Conservation (phyloP, 2,797 vertebrate genomes). For the Gadopsis bispinosus region DNA sequence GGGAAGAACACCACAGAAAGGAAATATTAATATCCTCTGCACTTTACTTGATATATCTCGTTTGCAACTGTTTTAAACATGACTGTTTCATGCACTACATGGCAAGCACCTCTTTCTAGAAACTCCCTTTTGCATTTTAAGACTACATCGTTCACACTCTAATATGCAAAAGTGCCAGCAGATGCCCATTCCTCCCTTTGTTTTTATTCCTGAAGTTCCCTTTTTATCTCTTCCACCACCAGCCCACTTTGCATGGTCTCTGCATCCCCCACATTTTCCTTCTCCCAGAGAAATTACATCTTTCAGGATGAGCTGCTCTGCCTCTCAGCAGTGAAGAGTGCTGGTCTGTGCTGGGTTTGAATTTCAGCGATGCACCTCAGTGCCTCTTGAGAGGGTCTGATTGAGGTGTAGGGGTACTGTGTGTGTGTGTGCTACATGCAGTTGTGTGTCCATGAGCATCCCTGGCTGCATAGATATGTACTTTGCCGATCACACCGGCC, state of each 20-base stretch:
- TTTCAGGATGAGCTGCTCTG: conserved; percentile 70
- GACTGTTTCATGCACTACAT: conserved; percentile 23
- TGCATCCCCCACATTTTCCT: conserved; percentile 47
- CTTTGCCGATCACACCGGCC: conserved; percentile 46
- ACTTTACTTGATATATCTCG: conserved; percentile 23
- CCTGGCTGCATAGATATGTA: conserved; percentile 30
- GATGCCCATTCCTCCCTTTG: conserved; percentile 5
- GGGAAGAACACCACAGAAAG: conserved; percentile 48
- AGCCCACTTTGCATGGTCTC: conserved; percentile 49
- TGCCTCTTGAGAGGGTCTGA: conserved; percentile 74
- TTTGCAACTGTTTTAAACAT: conserved; percentile 42
- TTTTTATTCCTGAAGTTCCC: not conserved
- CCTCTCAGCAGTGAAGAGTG: conserved; percentile 58
- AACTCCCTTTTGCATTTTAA: conserved; percentile 2
- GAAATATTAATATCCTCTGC: conserved; percentile 53
- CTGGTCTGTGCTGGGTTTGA: conserved; percentile 68
- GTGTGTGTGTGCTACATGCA: conserved; percentile 19
- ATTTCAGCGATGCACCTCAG: conserved; percentile 78
- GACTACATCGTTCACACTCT: not conserved
- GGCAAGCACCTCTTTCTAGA: conserved; percentile 5
- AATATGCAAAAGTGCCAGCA: conserved; percentile 14
- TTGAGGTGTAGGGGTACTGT: conserved; percentile 60
- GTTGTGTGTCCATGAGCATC: conserved; percentile 43
- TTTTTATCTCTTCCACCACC: conserved; percentile 48
- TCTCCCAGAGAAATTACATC: conserved; percentile 63